Evolutionary conservation across 2,888 invertebrate genomes (phyloP).

Genomic region (Allygus modestus): DNA sequence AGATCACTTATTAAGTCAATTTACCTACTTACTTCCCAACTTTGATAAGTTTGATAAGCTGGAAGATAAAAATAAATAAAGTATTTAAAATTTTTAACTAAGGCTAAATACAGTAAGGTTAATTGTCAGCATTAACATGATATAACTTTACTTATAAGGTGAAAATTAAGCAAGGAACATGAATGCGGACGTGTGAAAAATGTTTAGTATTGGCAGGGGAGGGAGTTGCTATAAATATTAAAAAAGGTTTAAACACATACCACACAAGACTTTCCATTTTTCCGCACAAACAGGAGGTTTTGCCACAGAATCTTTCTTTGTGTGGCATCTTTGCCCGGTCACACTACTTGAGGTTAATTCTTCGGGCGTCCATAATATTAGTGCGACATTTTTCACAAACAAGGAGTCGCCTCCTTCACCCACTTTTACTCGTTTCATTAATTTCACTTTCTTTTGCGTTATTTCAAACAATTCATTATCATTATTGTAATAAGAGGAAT

Average conservation of each 20-base stretch:
- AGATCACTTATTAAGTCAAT: too few species aligned
- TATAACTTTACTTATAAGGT: too few species aligned
- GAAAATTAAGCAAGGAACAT: too few species aligned
- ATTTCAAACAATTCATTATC: not conserved
- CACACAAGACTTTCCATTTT: not conserved
- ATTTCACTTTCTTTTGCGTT: not conserved
- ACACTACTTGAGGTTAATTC: not conserved
- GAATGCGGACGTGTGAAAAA: too few species aligned
- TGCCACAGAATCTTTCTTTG: not conserved
- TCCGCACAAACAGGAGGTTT: not conserved
- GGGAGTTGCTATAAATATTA: not conserved
- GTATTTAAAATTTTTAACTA: too few species aligned
- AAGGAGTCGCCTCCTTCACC: not conserved
- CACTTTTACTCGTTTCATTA: not conserved
- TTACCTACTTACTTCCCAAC: too few species aligned
- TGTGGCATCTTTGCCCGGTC: not conserved
- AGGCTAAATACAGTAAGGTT: too few species aligned
- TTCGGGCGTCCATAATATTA: not conserved
- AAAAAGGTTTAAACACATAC: not conserved
- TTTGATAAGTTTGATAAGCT: too few species aligned
- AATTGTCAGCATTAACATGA: too few species aligned
- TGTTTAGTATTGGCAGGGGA: too few species aligned
- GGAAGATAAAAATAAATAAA: too few species aligned
- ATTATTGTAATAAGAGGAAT: not conserved
- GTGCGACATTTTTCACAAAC: not conserved